Evolutionary conservation across 2,888 invertebrate species (phyloP).

Genomic region (Sphecodes monilicornis): DNA sequence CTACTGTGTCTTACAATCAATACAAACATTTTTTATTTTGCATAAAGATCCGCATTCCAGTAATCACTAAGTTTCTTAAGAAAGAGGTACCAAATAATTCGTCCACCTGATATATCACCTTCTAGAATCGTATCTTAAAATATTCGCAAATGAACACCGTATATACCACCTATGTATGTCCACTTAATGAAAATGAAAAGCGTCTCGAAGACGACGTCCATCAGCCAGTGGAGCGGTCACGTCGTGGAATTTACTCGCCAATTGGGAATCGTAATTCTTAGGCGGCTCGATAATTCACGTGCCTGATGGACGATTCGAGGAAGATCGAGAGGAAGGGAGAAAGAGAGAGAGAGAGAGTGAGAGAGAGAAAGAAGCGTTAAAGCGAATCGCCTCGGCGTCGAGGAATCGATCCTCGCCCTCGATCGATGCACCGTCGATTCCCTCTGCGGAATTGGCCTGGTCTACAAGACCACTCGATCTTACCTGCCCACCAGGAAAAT

Average conservation of each 20-base stretch:
- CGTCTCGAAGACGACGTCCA: not conserved
- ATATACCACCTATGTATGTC: not conserved
- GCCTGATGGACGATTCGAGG: constrained; percentile 1
- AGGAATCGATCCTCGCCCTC: constrained; percentile 6
- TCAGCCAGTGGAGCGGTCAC: not conserved
- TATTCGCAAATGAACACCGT: not conserved
- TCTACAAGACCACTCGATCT: constrained; percentile 12
- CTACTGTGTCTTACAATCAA: too few relatives aligned
- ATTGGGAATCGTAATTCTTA: constrained; percentile 50
- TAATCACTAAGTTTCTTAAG: not conserved
- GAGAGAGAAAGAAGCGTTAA: constrained; percentile 35
- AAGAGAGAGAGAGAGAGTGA: constrained; percentile 17
- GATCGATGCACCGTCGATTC: constrained; percentile 34
- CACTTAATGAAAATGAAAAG: not conserved
- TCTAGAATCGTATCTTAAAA: too few relatives aligned
- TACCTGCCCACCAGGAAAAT: constrained; percentile 37
- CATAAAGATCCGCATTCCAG: too few relatives aligned
- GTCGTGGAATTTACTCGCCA: constrained; percentile 24
- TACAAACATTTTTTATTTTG: too few relatives aligned
- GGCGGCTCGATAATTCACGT: constrained; percentile 44
- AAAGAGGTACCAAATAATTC: not conserved
- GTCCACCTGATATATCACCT: not conserved
- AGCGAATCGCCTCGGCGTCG: constrained; percentile 34
- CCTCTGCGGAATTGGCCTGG: constrained; percentile 17
- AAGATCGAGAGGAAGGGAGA: constrained; percentile 34